Percentiles rank a stretch among this genome's conserved stretches.
Conservation (phyloP, 1,140 invertebrate genomes). For the Caenorhabditis latens region DNA sequence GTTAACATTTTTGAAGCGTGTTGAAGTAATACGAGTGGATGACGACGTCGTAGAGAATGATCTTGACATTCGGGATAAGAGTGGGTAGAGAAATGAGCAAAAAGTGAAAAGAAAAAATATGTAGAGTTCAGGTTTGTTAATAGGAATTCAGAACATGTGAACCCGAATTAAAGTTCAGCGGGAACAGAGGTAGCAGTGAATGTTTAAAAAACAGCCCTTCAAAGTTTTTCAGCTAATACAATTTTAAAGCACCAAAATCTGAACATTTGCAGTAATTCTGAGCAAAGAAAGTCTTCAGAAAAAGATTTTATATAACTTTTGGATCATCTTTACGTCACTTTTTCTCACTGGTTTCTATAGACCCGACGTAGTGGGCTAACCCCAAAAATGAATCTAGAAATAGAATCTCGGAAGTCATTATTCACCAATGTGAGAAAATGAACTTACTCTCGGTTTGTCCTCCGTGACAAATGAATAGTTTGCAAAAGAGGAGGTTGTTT, state of each 20-base stretch:
- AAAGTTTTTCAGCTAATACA: too few species aligned
- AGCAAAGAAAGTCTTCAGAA: too few species aligned
- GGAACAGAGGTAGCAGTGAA: too few species aligned
- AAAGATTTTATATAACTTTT: neutral
- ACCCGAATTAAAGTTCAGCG: too few species aligned
- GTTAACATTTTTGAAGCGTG: neutral
- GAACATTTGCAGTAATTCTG: too few species aligned
- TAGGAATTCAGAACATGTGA: too few species aligned
- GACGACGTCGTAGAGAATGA: neutral
- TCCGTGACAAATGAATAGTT: neutral
- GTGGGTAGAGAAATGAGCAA: neutral
- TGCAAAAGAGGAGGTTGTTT: neutral
- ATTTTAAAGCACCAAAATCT: too few species aligned
- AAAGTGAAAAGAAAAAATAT: neutral
- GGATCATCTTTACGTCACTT: neutral
- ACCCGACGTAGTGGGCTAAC: neutral
- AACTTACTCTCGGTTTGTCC: neutral
- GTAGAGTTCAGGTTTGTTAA: neutral
- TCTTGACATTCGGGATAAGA: neutral
- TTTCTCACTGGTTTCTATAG: constrained; percentile 9
- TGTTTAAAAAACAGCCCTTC: too few species aligned
- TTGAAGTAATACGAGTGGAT: constrained; percentile 23
- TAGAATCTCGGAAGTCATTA: constrained; percentile 1
- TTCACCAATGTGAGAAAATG: constrained; percentile 22
- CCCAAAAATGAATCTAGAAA: neutral